Evolutionary conservation across 2,888 invertebrate species (phyloP).

Genomic region (Tigriopus californicus): DNA sequence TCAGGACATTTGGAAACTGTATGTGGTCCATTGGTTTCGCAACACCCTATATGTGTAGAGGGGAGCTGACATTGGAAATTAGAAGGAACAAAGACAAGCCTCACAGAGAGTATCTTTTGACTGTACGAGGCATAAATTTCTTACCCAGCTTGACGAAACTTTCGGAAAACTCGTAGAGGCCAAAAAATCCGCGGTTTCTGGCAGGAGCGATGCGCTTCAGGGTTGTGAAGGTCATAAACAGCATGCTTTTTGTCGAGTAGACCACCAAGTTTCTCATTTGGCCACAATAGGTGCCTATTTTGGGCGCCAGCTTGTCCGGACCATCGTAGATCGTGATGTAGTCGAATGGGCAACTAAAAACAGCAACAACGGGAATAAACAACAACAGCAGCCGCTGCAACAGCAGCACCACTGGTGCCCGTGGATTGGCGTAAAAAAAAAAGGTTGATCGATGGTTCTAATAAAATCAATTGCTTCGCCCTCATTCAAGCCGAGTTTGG

Average conservation of each 20-base stretch:
- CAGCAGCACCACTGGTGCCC: no score
- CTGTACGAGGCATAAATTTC: constrained; percentile 22
- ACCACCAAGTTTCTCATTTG: constrained; percentile 88
- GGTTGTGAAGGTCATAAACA: constrained; percentile 78
- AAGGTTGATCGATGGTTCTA: no score
- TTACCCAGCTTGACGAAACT: constrained; percentile 93
- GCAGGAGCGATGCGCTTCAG: constrained; percentile 75
- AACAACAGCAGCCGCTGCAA: no score
- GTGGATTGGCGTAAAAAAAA: no score
- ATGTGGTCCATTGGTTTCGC: no score
- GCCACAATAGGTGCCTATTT: constrained; percentile 91
- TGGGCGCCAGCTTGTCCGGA: constrained; percentile 61
- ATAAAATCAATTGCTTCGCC: no score
- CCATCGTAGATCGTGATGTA: constrained; percentile 94
- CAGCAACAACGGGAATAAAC: background rate
- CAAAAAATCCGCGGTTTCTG: constrained; percentile 94
- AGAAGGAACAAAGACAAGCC: background rate
- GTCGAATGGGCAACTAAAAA: constrained; percentile 87
- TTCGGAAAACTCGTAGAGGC: constrained; percentile 95
- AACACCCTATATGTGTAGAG: no score
- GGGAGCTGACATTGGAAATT: no score
- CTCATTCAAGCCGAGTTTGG: no score
- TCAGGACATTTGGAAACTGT: no score
- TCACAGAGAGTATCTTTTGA: background rate
- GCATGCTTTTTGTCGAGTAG: constrained; percentile 75